phyloP scores from a whole-genome alignment of 1,140 invertebrate genomes.

The Temnothorax curvispinosus region DNA sequence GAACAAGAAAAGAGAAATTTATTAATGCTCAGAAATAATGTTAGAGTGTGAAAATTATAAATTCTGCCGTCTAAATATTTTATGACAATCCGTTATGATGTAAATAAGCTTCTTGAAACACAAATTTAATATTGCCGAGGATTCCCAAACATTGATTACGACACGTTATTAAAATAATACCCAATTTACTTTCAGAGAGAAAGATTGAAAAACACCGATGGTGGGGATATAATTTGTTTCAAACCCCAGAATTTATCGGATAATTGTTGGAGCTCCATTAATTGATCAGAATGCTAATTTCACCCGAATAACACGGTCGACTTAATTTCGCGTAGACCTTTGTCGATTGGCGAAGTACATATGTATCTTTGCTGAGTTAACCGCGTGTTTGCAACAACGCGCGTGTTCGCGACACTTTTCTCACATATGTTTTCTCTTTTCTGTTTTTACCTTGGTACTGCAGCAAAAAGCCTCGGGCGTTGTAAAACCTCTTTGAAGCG shows the following conservation, averaged over 20 bases:
- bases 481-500: slow-evolving; percentile 77
- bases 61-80: neutral
- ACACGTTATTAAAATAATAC: neutral
- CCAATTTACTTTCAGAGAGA: neutral
- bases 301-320: neutral
- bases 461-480: slow-evolving; percentile 83
- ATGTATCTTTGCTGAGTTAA: neutral
- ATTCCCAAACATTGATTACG: neutral
- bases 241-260: neutral
- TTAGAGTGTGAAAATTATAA: neutral
- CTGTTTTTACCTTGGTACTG: slow-evolving; percentile 81
- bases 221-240: neutral
- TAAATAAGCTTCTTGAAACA: neutral
- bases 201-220: neutral
- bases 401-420: neutral
- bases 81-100: neutral
- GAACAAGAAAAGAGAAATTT: neutral
- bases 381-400: neutral
- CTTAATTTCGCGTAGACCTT: neutral
- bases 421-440: neutral
- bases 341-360: neutral
- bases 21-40: neutral
- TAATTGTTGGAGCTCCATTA: neutral
- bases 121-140: slow-evolving; percentile 3
- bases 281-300: neutral